Evolutionary conservation across 37 sponge, comb jelly and placozoan species (phyloP).

Genomic region (Spongilla lacustris): DNA sequence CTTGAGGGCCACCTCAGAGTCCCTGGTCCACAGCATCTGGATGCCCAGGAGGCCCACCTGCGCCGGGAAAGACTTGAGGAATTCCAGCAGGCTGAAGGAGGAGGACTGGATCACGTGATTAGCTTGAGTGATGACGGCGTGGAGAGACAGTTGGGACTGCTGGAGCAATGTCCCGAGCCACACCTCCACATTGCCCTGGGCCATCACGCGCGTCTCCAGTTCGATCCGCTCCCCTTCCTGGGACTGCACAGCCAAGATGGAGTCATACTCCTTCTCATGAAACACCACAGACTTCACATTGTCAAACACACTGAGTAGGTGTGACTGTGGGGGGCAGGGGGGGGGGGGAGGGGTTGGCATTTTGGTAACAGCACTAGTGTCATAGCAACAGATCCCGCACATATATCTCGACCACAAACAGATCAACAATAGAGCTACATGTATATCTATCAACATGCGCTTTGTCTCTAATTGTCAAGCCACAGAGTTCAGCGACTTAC

Average conservation of each 20-base stretch:
- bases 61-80: constrained; percentile 80
- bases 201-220: constrained; percentile 83
- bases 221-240: constrained; percentile 82
- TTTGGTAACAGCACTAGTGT: no score
- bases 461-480: no score
- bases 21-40: constrained; percentile 96
- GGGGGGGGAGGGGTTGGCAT: no score
- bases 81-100: constrained; percentile 79
- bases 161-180: constrained; percentile 93
- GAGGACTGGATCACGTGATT: constrained; percentile 64
- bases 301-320: constrained; percentile 90
- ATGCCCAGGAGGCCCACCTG: constrained; percentile 96
- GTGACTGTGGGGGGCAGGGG: constrained; percentile 69
- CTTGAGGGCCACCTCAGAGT: constrained; percentile 83
- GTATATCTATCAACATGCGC: no score
- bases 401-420: no score
- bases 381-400: no score
- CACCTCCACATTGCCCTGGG: constrained; percentile 95
- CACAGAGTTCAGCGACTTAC: background rate
- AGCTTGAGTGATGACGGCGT: constrained; percentile 83
- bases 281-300: constrained; percentile 94
- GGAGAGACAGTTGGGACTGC: constrained; percentile 74
- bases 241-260: constrained; percentile 82
- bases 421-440: no score
- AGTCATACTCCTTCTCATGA: constrained; percentile 91